A percentile compares a stretch with the other conserved stretches of the same genome.
Conservation (phyloP, 2,888 invertebrate genomes). For the Cerastoderma edule region DNA sequence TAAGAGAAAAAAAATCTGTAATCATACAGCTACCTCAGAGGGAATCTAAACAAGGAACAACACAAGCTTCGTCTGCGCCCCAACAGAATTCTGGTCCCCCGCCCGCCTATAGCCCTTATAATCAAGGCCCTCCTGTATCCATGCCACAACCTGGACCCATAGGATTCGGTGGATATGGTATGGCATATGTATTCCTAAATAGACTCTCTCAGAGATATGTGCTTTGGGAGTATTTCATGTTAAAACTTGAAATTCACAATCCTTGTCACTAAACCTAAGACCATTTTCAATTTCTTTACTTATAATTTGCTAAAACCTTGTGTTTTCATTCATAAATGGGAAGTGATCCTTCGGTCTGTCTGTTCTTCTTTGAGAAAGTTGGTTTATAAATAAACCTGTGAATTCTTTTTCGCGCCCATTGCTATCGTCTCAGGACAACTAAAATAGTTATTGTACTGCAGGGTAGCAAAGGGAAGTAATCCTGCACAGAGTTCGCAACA, state of each 20-base stretch:
- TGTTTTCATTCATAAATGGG: too few species aligned
- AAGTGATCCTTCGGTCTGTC: too few species aligned
- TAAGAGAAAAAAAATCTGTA: neutral
- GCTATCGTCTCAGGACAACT: too few species aligned
- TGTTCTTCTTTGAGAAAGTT: too few species aligned
- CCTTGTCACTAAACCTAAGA: too few species aligned
- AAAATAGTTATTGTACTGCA: too few species aligned
- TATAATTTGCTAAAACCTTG: too few species aligned
- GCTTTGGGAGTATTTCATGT: neutral
- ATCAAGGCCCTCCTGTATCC: slow-evolving; percentile 29
- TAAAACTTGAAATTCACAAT: neutral
- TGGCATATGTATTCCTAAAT: too few species aligned
- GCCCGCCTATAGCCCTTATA: slow-evolving; percentile 27
- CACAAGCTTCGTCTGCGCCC: slow-evolving; percentile 11
- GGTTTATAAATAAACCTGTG: neutral
- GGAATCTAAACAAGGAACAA: slow-evolving; percentile 17
- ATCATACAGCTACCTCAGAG: slow-evolving; percentile 24
- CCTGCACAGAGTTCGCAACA: too few species aligned
- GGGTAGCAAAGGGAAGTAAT: too few species aligned
- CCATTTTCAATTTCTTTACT: too few species aligned
- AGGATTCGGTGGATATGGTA: slow-evolving; percentile 40
- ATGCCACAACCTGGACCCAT: slow-evolving; percentile 49
- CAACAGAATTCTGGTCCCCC: slow-evolving; percentile 12
- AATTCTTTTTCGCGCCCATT: neutral
- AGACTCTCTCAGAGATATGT: too few species aligned